Evolutionary conservation across 1,140 invertebrate genomes (phyloP).

Genomic region (Drosophila repletoides): DNA sequence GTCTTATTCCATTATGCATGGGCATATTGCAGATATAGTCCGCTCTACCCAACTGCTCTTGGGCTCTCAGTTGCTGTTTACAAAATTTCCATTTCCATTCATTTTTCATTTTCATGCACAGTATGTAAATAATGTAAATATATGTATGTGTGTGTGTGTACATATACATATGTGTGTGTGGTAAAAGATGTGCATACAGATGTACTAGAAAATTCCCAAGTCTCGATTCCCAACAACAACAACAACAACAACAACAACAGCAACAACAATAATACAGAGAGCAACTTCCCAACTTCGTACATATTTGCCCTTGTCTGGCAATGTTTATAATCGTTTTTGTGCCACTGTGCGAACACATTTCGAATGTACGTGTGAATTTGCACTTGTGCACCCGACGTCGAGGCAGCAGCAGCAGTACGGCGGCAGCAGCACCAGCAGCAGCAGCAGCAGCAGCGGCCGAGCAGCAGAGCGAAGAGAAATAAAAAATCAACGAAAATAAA

Average conservation of each 20-base stretch:
- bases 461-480: slow-evolving; percentile 36
- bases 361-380: slow-evolving; percentile 78
- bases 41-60: not conserved
- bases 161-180: not conserved
- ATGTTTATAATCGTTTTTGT: slow-evolving; percentile 31
- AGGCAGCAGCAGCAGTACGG: slow-evolving; percentile 35
- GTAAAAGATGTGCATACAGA: slow-evolving; percentile 17
- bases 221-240: slow-evolving; percentile 6
- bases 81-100: slow-evolving; percentile 28
- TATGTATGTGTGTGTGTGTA: not conserved
- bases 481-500: slow-evolving; percentile 53
- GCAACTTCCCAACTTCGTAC: slow-evolving; percentile 21
- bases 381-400: slow-evolving; percentile 72
- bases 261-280: too few species aligned
- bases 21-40: not conserved
- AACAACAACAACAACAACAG: too few species aligned
- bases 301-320: slow-evolving; percentile 21
- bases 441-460: slow-evolving; percentile 13
- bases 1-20: too few species aligned
- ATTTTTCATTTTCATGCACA: slow-evolving; percentile 34
- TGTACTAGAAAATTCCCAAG: slow-evolving; percentile 28
- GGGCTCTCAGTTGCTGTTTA: slow-evolving; percentile 25
- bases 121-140: slow-evolving; percentile 22
- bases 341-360: slow-evolving; percentile 70
- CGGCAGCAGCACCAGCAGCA: slow-evolving; percentile 6